Percentiles rank a stretch among this genome's conserved stretches.
Evolutionary conservation across 2,888 invertebrate genomes (phyloP).

Genomic region (Netelia virgata): DNA sequence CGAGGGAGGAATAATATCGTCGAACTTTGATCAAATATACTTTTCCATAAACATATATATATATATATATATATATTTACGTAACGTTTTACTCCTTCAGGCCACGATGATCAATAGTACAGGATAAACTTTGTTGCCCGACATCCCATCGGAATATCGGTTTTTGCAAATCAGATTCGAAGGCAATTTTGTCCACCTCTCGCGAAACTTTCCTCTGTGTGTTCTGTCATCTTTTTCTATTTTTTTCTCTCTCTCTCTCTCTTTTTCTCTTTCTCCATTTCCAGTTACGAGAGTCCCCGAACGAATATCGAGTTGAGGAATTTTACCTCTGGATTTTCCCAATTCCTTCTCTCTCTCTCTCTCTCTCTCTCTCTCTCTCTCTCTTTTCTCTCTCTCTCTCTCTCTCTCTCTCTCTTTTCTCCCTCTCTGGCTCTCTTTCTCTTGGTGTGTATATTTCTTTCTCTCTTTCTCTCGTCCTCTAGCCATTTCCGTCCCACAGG

Average conservation of each 20-base stretch:
- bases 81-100: slow-evolving; percentile 2
- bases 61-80: slow-evolving; percentile 6
- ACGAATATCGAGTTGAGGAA: slow-evolving; percentile 60
- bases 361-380: neutral
- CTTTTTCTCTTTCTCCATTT: slow-evolving; percentile 20
- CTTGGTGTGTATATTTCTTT: neutral
- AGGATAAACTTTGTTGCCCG: slow-evolving; percentile 33
- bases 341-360: slow-evolving; percentile 62
- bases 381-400: slow-evolving; percentile 36
- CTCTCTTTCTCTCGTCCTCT: neutral
- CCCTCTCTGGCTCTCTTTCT: no score
- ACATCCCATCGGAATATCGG: slow-evolving; percentile 53
- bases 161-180: slow-evolving; percentile 21
- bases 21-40: slow-evolving; percentile 14
- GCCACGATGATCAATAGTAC: slow-evolving; percentile 34
- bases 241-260: neutral
- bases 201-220: slow-evolving; percentile 34
- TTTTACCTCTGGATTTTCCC: slow-evolving; percentile 61
- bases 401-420: slow-evolving; percentile 19
- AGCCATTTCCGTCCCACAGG: slow-evolving; percentile 20
- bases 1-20: neutral
- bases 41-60: neutral
- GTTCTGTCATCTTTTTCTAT: slow-evolving; percentile 2
- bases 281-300: slow-evolving; percentile 27
- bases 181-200: slow-evolving; percentile 3